Percentiles rank a stretch among this genome's conserved stretches.
Evolutionary conservation across 2,113 vertebrate species (phyloP).

Genomic region (Chloropsis cyanopogon): DNA sequence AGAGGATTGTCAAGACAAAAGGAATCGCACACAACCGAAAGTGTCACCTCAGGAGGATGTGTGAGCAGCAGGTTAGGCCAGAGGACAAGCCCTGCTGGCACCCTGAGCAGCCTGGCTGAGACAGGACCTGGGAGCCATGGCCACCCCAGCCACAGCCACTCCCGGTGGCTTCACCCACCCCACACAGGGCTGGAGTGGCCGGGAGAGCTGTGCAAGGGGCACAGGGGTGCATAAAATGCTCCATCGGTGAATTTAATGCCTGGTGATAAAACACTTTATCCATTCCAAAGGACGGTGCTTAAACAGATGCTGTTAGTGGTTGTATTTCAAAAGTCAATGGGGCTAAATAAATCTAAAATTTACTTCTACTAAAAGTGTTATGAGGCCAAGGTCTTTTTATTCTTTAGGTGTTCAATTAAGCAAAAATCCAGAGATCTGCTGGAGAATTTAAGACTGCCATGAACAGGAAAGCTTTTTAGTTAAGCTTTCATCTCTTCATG

Average conservation of each 20-base stretch:
- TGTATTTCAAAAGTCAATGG: conserved; percentile 67
- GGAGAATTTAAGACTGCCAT: conserved; percentile 39
- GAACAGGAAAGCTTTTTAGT: conserved; percentile 63
- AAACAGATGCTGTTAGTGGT: conserved; percentile 68
- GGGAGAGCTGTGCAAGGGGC: background rate
- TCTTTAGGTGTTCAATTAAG: conserved; percentile 66
- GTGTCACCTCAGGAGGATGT: background rate
- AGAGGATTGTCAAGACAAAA: background rate
- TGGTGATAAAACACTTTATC: background rate
- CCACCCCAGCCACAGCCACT: background rate
- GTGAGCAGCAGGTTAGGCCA: background rate
- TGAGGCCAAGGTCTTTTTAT: conserved; percentile 31
- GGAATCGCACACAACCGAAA: no score
- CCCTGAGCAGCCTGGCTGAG: fast-evolving
- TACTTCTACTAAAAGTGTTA: conserved; percentile 55
- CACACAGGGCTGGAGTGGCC: fast-evolving
- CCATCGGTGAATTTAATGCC: conserved; percentile 1
- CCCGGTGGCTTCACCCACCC: fast-evolving
- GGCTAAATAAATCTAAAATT: conserved; percentile 70
- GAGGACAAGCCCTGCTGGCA: background rate
- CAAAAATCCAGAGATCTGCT: conserved; percentile 31
- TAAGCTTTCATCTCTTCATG: conserved; percentile 50
- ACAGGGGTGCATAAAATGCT: background rate
- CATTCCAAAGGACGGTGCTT: conserved; percentile 60
- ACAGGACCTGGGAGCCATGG: fast-evolving